Conservation (phyloP, 92 coral and sea anemone species). For the Scolanthus callimorphus region DNA sequence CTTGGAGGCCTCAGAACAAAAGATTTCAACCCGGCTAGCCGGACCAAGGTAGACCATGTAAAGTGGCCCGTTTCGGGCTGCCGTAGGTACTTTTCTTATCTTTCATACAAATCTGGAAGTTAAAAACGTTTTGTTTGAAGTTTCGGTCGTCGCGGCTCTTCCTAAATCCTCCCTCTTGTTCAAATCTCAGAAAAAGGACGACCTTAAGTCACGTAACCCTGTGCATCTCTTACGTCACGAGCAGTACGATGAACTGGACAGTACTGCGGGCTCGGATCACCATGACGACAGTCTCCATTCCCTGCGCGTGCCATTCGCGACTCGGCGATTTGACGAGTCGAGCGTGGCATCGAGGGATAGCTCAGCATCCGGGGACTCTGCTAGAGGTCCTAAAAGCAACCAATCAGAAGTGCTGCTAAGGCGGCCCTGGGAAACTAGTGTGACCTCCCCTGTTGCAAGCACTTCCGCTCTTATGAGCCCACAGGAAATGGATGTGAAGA, state of each 20-base stretch:
- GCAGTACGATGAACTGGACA: slow-evolving; percentile 56
- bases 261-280: slow-evolving; percentile 37
- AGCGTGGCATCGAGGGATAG: slow-evolving; percentile 85
- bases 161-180: no score
- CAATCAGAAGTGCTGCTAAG: slow-evolving; percentile 62
- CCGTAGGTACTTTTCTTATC: no score
- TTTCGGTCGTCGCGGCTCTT: no score
- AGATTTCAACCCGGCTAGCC: no score
- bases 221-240: slow-evolving; percentile 80
- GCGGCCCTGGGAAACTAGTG: slow-evolving; percentile 23
- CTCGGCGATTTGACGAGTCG: slow-evolving; percentile 57
- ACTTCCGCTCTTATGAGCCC: slow-evolving; percentile 41
- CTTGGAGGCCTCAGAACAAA: no score
- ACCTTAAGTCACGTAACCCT: slow-evolving; percentile 39
- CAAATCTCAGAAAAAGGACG: slow-evolving; percentile 77
- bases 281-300: slow-evolving; percentile 25
- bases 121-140: no score
- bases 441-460: slow-evolving; percentile 40
- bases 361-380: slow-evolving; percentile 75
- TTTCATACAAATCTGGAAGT: no score
- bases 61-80: no score
- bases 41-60: no score
- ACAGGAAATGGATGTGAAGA: slow-evolving; percentile 23
- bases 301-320: slow-evolving; percentile 37
- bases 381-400: slow-evolving; percentile 32